Evolutionary conservation across 2,797 vertebrate species (phyloP), one percentile per base, ranked within the genome.

Genomic region (Ispidina picta): DNA sequence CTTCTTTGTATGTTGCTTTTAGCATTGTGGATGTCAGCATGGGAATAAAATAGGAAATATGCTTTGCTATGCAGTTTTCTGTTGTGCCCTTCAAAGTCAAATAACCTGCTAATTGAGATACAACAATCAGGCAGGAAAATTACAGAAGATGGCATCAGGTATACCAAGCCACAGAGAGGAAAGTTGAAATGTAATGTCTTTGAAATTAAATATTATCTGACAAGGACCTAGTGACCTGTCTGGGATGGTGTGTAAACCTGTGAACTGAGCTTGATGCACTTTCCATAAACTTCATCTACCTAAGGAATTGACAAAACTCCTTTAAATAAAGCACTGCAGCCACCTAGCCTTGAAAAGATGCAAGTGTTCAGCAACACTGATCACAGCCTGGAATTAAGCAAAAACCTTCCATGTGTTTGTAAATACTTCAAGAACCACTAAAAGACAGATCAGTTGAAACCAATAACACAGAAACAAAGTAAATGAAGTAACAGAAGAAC

Each of bases 271-370:
- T 69, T 62, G 17, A 54, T 76, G 43, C 48, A 58, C 58, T 68
- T 25, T 35, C 43, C 23, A 55, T n/a, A 85, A 76, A 65, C 28
- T 56, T 75, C 35, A 81, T 51, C 70, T 37, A 49, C 6, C 2
- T 44, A 65, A 87, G 25, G 33, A 76, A 22, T 44, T 51, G 23
- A 83, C 48, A 92, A 76, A 83, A 20, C 33, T 88, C 62, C 33
- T 80, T 92, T 87, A 92, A 87, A 86, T 90, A 95, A 93, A 87
- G 85, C 94, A 89, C 87, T 96, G 93, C 89, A 90, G 93, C 93
- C 93, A 95, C 82, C 92, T 93, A 95, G 92, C 93, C 94, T 92
- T 93, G 86, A 87, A 90, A 93, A 92, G 86, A 89, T 90, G 91
- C 85, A 96, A 93, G 79, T 93, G 94, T 92, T 92, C 83, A 28